Evolutionary conservation across 2,113 vertebrate species (phyloP), one percentile per base, ranked within the genome.

Genomic region (Seriola dumerili): DNA sequence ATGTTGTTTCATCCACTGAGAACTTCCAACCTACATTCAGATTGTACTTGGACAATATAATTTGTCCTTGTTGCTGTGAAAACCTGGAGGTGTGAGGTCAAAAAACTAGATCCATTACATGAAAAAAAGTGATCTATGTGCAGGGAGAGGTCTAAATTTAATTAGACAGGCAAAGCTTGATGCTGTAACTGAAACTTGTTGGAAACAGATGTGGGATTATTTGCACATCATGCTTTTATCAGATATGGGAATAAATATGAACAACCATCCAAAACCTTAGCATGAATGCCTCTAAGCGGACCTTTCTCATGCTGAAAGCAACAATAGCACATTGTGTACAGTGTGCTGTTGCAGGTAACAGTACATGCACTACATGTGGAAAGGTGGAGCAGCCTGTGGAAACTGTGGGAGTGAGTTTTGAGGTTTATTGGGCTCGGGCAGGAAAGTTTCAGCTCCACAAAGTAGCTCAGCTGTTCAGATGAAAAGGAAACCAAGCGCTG

Each of bases 401-500:
- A 32, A 52, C 21, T 14, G 29, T 16, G 19, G 8, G 17, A 50
- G 21, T 0, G 14, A 62, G 52, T 80, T 65, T 44, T 32, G 58
- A 62, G 58, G 76, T 42, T 10, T 42, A 42, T 11, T 2, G 40
- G 34, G 34, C 34, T 36, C 25, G 9, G 42, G 50, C 62, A 86
- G 61, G 69, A 83, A 75, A 36, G 59, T 71, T 77, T 55, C 50
- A 78, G 62, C 72, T 74, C 59, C 67, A 68, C 62, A 32, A 34
- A 85, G 78, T 4, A n/a, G 65, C 89, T 83, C 83, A 91, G 91
- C 91, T 94, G 93, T 88, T 86, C 85, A 85, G 57, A 94, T 74
- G 62, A 82, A 93, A 90, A 95, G 95, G 88, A 95, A 94, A 86
- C 84, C 23, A 2, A 91, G 79, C 72, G 89, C 90, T 91, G 81